Base-by-base conservation (phyloP, 2,113 vertebrate genomes). In the Lophotis ruficrista region DNA sequence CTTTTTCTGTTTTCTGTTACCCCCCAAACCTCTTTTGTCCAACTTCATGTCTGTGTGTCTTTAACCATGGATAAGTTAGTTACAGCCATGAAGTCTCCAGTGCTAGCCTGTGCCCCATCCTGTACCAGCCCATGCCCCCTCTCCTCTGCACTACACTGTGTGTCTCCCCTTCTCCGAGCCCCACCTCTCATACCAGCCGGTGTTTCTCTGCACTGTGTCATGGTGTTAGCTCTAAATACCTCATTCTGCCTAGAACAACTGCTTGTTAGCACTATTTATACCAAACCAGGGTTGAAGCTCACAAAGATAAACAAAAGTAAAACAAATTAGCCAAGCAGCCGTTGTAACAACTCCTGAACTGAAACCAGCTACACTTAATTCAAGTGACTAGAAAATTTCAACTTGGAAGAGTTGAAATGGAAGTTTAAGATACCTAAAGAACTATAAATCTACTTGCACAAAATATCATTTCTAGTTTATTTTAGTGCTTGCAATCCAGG, bases 81-180 rank as follows among this genome's bases (percentile, higher is more conserved):
- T 27, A 9, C 7, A 73, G 31, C 28, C 25, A 18, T 3, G 13
- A 11, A 19, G 9, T 60, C 12, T 79, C 35, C 47, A 24, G 11
- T 27, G 22, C 13, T 21, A 68, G 10, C 11, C 50, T 3, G 2
- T 50, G 57, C 20, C 3, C 23, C 7, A 11, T 28, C 33, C n/a
- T 14, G 5, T 31, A 31, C 13, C 69, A 56, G 18, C 8, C 9
- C 30, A 15, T 5, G 20, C 4, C 20, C 5, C 3, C 5, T 20
- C 18, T 83, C 43, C n/a, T 71, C 37, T 48, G 7, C 24, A 22
- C 45, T 1, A 0, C 7, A 15, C 35, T 4, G 1, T 19, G 16
- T 30, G 4, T 37, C 25, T 62, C 35, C 12, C 28, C 8, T 72
- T 60, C 53, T 51, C 54, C 14, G 7, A 41, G 22, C 18, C 12